Percentiles rank a stretch among this genome's conserved stretches.
phyloP scores from a whole-genome alignment of 1,140 invertebrate genomes.

The Aricia agestis region DNA sequence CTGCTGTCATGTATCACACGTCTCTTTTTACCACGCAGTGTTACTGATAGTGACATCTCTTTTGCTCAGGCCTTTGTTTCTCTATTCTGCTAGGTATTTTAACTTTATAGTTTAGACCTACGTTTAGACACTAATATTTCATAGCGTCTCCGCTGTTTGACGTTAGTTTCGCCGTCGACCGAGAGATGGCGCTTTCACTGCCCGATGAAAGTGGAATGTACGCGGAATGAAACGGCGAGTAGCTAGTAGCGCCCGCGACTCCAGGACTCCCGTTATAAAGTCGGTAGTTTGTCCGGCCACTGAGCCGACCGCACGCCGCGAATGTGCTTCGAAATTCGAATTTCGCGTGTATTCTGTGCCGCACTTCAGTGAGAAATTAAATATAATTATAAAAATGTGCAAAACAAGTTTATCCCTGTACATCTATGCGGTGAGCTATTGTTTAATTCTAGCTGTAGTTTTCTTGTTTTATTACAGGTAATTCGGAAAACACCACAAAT shows the following conservation, averaged over 20 bases:
- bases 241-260: slow-evolving; percentile 47
- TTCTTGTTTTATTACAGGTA: background rate
- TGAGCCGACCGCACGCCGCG: slow-evolving; percentile 72
- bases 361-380: slow-evolving; percentile 38
- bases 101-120: too few relatives aligned
- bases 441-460: background rate
- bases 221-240: slow-evolving; percentile 23
- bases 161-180: background rate
- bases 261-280: slow-evolving; percentile 73
- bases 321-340: slow-evolving; percentile 64
- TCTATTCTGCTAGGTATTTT: too few relatives aligned
- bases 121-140: too few relatives aligned
- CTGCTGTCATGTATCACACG: too few relatives aligned
- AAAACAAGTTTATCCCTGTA: slow-evolving; percentile 47
- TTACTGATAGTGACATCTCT: too few relatives aligned
- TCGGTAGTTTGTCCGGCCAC: slow-evolving; percentile 71
- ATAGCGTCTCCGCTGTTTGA: too few relatives aligned
- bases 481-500: background rate
- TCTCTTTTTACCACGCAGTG: too few relatives aligned
- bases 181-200: slow-evolving; percentile 31
- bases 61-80: too few relatives aligned
- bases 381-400: slow-evolving; percentile 53
- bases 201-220: slow-evolving; percentile 28
- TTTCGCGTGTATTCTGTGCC: slow-evolving; percentile 48
- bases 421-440: slow-evolving; percentile 55